Percentiles rank a stretch among this genome's conserved stretches.
phyloP scores from a whole-genome alignment of 2,113 vertebrate species.

The Halichoeres trimaculatus region DNA sequence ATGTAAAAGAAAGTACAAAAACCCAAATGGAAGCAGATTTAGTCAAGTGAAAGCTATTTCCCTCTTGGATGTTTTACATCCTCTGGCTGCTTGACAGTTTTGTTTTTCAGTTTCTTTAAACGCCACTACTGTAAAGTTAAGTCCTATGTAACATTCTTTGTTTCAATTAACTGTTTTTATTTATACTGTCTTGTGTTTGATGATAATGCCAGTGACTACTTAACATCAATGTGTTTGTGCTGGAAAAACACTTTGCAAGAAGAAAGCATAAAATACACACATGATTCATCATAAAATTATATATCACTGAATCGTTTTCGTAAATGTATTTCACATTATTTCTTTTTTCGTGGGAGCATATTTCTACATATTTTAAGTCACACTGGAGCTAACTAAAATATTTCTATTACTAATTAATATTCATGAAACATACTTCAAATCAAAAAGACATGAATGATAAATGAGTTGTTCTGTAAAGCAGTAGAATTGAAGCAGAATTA shows the following conservation, averaged over 20 bases:
- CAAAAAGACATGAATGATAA: background rate
- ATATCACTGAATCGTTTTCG: background rate
- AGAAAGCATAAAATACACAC: background rate
- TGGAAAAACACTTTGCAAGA: background rate
- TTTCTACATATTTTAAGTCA: background rate
- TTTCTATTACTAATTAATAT: background rate
- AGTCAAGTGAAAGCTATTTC: background rate
- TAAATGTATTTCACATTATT: too few relatives aligned
- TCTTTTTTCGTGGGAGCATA: background rate
- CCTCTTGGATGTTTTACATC: conserved; percentile 1
- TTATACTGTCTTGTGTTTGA: too few relatives aligned
- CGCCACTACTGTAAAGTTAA: too few relatives aligned
- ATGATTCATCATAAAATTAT: background rate
- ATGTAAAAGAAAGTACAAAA: too few relatives aligned
- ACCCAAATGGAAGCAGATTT: background rate
- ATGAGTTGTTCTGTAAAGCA: background rate
- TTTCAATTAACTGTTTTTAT: too few relatives aligned
- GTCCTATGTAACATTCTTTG: too few relatives aligned
- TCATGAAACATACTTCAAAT: background rate
- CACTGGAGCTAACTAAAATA: background rate
- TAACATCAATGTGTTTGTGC: background rate
- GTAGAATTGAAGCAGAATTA: background rate
- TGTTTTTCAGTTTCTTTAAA: conserved; percentile 18
- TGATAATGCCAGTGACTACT: too few relatives aligned
- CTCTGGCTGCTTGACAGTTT: conserved; percentile 1